Evolutionary conservation across 2,113 vertebrate genomes (phyloP).

Genomic region (Aptenodytes forsteri): DNA sequence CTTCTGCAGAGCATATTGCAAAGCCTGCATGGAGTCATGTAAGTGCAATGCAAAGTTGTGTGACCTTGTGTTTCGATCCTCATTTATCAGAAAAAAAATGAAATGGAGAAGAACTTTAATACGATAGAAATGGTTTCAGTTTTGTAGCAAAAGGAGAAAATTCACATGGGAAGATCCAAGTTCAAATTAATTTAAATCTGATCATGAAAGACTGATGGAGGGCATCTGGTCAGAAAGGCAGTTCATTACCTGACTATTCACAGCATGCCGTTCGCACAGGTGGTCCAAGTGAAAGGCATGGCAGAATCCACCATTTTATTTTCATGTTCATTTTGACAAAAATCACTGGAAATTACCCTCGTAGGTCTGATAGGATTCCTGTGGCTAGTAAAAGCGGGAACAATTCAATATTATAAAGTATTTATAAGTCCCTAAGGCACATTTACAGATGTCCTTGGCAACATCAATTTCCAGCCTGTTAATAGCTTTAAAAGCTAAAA

Average conservation of each 20-base stretch:
- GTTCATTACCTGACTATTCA: background rate
- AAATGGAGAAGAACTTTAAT: background rate
- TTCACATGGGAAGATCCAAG: background rate
- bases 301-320: background rate
- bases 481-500: constrained; percentile 70
- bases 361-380: background rate
- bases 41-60: background rate
- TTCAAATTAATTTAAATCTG: background rate
- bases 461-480: constrained; percentile 62
- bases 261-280: rapidly evolving
- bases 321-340: background rate
- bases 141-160: background rate
- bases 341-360: background rate
- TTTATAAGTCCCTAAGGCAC: constrained; percentile 51
- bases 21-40: background rate
- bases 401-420: constrained; percentile 59
- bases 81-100: background rate
- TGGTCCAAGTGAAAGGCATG: background rate
- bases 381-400: constrained; percentile 37
- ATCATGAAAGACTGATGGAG: background rate
- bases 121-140: rapidly evolving
- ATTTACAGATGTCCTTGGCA: constrained; percentile 51
- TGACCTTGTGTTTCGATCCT: background rate
- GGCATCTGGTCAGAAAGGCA: background rate
- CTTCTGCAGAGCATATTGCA: background rate